These are phyloP conservation scores for Laupala kohalensis DNA, from an alignment of 1,140 invertebrate species.

Conservation along the genomic window DNA sequence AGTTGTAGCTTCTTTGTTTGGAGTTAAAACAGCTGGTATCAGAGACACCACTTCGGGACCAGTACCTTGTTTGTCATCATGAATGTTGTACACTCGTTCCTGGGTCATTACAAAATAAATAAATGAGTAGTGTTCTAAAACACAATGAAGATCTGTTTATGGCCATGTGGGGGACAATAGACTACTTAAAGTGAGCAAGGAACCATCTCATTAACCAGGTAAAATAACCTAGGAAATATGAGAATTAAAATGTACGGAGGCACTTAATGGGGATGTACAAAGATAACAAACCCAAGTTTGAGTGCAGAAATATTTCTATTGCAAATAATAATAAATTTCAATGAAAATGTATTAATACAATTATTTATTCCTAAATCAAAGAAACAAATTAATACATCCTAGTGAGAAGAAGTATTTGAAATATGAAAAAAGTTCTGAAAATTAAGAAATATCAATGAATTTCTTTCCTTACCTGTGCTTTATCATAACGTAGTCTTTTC, in stretches of 20 bases:
- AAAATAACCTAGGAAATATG: too few species aligned
- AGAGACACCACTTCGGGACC: constrained; percentile 11
- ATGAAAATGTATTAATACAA: background rate
- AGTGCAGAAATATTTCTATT: too few species aligned
- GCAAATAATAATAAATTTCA: too few species aligned
- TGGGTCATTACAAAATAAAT: background rate
- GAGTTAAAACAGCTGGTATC: background rate
- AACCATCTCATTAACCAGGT: too few species aligned
- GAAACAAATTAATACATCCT: background rate
- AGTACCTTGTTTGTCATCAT: constrained; percentile 10
- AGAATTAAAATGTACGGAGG: too few species aligned
- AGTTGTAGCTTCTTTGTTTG: background rate
- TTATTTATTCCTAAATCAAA: background rate
- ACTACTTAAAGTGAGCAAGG: too few species aligned
- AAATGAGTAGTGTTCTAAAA: too few species aligned
- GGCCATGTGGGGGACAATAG: too few species aligned
- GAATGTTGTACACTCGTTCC: constrained; percentile 14
- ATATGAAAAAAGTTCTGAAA: background rate
- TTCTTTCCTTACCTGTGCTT: constrained; percentile 39
- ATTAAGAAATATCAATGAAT: background rate
- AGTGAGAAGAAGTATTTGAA: background rate
- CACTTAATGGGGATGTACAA: too few species aligned
- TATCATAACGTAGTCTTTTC: constrained; percentile 57
- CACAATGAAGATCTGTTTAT: too few species aligned
- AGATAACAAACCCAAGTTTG: too few species aligned